These are phyloP conservation scores for Apoderus coryli DNA, from an alignment of 2,888 invertebrate genomes.

Conservation along the genomic window DNA sequence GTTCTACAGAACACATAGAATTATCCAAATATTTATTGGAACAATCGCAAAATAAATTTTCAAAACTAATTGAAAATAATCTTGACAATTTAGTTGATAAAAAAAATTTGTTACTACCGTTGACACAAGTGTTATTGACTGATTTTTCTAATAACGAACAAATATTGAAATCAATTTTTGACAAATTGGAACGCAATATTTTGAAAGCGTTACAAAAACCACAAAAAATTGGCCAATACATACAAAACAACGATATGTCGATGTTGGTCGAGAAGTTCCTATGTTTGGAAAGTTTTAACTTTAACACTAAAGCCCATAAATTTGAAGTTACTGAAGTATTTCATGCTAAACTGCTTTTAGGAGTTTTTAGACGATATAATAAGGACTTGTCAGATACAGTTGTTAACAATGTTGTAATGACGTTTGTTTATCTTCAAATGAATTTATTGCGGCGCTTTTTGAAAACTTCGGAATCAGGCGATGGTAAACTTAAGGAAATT, in stretches of 20 bases:
- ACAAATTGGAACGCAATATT: slow-evolving; percentile 46
- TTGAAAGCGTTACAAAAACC: slow-evolving; percentile 51
- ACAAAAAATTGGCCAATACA: slow-evolving; percentile 51
- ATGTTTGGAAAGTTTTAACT: slow-evolving; percentile 22
- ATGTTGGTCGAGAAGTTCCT: slow-evolving; percentile 42
- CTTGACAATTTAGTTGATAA: slow-evolving; percentile 38
- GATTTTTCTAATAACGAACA: slow-evolving; percentile 34
- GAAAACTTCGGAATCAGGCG: slow-evolving; percentile 16
- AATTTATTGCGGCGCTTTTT: slow-evolving; percentile 28
- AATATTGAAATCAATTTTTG: slow-evolving; percentile 39
- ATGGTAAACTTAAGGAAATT: slow-evolving; percentile 19
- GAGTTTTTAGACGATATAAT: slow-evolving; percentile 38
- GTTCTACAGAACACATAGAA: too few relatives aligned
- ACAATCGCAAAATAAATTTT: too few relatives aligned
- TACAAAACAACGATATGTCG: slow-evolving; percentile 42
- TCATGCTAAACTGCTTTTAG: slow-evolving; percentile 40
- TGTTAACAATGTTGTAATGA: slow-evolving; percentile 39
- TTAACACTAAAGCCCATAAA: slow-evolving; percentile 45
- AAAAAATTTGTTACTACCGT: slow-evolving; percentile 47
- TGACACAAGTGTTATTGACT: slow-evolving; percentile 38
- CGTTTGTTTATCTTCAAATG: slow-evolving; percentile 39
- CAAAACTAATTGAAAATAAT: slow-evolving; percentile 35
- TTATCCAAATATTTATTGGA: too few relatives aligned
- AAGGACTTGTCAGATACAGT: slow-evolving; percentile 31
- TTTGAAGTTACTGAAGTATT: slow-evolving; percentile 45